Conservation (phyloP, 1,140 invertebrate genomes). For the Sycophila sp. region DNA sequence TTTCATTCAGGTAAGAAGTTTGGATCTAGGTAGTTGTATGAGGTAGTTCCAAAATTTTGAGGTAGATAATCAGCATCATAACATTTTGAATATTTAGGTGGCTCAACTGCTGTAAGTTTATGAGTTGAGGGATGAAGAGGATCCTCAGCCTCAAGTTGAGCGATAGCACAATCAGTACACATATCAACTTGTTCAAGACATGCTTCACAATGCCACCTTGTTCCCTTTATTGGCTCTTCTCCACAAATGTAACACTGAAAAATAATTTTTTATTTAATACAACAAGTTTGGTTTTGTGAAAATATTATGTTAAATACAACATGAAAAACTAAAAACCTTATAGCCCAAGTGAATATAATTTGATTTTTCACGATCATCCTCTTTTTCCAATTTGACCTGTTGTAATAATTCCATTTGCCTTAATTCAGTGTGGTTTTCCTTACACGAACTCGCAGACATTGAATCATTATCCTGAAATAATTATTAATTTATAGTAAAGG, state of each 20-base stretch:
- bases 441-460: background rate
- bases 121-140: constrained; percentile 62
- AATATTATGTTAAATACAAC: no score
- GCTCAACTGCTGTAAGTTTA: constrained; percentile 52
- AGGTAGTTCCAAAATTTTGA: constrained; percentile 58
- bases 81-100: constrained; percentile 48
- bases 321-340: constrained; percentile 62
- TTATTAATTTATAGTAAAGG: background rate
- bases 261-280: constrained; percentile 17
- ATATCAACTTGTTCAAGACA: constrained; percentile 67
- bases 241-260: constrained; percentile 74
- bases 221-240: constrained; percentile 74
- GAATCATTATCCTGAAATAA: constrained; percentile 47
- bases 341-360: constrained; percentile 58
- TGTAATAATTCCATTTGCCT: constrained; percentile 63
- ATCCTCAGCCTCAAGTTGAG: constrained; percentile 57
- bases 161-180: constrained; percentile 64
- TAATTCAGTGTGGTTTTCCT: constrained; percentile 51
- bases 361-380: constrained; percentile 43
- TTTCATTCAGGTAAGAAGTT: constrained; percentile 62
- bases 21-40: constrained; percentile 68
- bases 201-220: constrained; percentile 77
- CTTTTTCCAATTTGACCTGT: constrained; percentile 63
- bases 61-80: constrained; percentile 64
- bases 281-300: background rate